Evolutionary conservation across 2,797 vertebrate species (phyloP), one percentile per base, ranked within the genome.

Genomic region (Odontamblyopus lacepedii): DNA sequence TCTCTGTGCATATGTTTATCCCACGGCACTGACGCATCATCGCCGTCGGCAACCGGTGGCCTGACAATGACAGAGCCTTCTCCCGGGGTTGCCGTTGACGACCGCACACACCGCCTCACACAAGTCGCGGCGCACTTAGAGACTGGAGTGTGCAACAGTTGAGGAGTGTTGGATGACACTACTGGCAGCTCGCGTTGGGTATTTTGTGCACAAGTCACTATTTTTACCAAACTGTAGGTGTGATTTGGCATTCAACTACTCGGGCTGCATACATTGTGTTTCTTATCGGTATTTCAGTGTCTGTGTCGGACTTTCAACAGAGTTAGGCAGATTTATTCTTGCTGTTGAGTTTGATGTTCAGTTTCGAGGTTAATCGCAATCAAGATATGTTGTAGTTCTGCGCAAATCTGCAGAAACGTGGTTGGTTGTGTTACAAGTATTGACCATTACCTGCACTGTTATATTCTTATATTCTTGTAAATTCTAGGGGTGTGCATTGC

Each of bases 1-100:
- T 85, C 78, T 90, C 82, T 60, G 70, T 87, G 86, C 87, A 88
- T 90, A 85, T 90, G 83, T 89, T 85, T 88, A 87, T 90, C 88
- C 83, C 80, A 74, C 79, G 78, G 83, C 85, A 29, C 75, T 77
- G 85, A 88, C 70, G 78, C 89, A 77, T 87, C 87, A 87, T 88
- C 71, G 83, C 91, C 87, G 74, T 84, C 83, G 87, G 89, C 89
- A 90, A 93, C 82, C 82, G 79, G 74, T 78, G 78, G 74, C 78
- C 83, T 89, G 73, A 80, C 89, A 89, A 85, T 89, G 86, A 92
- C 88, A 83, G 79, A 87, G 85, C 70, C 84, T 85, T 67, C 63
- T 83, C 70, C 79, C 78, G 30, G 70, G 79, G 69, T 78, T 85
- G 75, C 80, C 74, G 81, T 69, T 74, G 81, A 84, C 70, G 27